A percentile compares a stretch with the other conserved stretches of the same genome.
These are phyloP conservation scores for Leucosticte australis DNA, from an alignment of 2,113 vertebrate genomes.

Conservation along the genomic window DNA sequence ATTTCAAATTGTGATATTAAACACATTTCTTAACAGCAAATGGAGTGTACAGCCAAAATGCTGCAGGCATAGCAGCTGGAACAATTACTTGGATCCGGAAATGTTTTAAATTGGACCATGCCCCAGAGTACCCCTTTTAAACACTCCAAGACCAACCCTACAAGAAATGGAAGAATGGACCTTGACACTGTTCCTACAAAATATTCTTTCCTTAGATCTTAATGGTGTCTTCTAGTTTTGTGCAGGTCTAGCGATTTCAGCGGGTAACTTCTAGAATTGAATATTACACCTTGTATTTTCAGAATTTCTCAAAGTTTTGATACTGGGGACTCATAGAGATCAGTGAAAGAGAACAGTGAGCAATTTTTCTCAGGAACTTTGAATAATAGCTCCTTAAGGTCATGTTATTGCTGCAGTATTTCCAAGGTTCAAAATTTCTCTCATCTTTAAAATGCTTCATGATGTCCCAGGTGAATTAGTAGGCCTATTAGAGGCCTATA, in stretches of 20 bases:
- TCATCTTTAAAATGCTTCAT: neutral
- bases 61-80: neutral
- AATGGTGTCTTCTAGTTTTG: neutral
- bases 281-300: neutral
- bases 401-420: neutral
- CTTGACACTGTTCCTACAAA: neutral
- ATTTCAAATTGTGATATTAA: neutral
- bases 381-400: neutral
- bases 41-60: neutral
- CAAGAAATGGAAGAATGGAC: neutral
- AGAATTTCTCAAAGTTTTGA: neutral
- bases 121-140: neutral
- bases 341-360: neutral
- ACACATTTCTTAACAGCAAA: neutral
- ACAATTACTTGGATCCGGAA: neutral
- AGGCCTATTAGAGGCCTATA: neutral
- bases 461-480: neutral
- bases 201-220: neutral
- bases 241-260: neutral
- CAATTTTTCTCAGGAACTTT: neutral
- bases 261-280: neutral
- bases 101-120: neutral
- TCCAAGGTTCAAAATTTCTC: neutral
- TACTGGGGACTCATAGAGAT: neutral
- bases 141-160: neutral